phyloP scores from a whole-genome alignment of 2,888 invertebrate genomes.

The Drosophila testacea region DNA sequence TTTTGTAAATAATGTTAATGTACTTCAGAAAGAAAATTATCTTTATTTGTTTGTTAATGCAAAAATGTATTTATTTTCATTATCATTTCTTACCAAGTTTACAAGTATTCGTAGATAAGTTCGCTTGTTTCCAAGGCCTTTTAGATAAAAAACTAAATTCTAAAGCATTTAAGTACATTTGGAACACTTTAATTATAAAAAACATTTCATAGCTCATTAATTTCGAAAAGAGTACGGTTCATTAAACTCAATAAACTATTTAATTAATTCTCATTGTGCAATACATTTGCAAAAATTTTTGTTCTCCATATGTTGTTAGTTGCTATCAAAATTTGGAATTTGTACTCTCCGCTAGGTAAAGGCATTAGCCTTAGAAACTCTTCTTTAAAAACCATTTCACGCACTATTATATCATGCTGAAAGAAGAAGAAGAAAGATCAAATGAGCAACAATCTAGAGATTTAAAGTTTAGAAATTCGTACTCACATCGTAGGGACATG shows the following conservation, averaged over 20 bases:
- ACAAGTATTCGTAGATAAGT: too few relatives aligned
- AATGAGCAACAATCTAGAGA: not conserved
- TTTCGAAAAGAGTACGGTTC: not conserved
- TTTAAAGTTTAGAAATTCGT: not conserved
- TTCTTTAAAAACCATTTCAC: conserved; percentile 28
- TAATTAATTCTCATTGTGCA: conserved; percentile 10
- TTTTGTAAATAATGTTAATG: too few relatives aligned
- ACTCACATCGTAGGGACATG: conserved; percentile 43
- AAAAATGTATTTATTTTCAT: too few relatives aligned
- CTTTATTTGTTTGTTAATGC: too few relatives aligned
- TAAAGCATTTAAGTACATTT: too few relatives aligned
- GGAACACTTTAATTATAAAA: not conserved
- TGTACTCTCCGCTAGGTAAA: conserved; percentile 40
- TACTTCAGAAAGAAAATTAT: too few relatives aligned
- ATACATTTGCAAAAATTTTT: not conserved
- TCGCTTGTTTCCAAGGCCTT: too few relatives aligned
- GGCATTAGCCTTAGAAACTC: conserved; percentile 25
- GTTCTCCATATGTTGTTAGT: conserved; percentile 14
- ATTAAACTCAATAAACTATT: not conserved
- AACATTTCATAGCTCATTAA: not conserved
- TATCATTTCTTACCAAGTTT: too few relatives aligned
- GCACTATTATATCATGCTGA: conserved; percentile 25
- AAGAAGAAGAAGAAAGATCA: not conserved
- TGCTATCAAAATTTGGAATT: not conserved
- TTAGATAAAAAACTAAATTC: too few relatives aligned